Evolutionary conservation across 1,140 invertebrate species (phyloP), one percentile per base, ranked within the genome.

Genomic region (Pogonognathellus flavescens): DNA sequence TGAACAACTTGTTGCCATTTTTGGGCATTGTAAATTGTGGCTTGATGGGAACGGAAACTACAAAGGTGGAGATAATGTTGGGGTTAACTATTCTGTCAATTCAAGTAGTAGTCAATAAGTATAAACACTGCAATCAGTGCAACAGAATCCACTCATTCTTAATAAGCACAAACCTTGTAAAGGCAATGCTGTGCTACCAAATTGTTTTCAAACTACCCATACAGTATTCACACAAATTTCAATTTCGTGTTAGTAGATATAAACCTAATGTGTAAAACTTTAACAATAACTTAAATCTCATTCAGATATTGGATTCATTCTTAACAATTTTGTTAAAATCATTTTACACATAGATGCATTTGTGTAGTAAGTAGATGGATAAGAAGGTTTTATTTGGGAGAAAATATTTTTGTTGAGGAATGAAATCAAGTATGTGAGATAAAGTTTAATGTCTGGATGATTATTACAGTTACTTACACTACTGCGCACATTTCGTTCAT

Each of bases 11-110:
- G 14, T 9, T 6, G 31, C 70, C 70, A 76, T 76, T 76, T 76
- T 76, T 76, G 70, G 70, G 41, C 70, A 50, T 66, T 76, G 70
- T 50, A 49, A 50, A 76, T 76, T 76, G 70, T 16, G 9, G 25
- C 70, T 49, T 13, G 70, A 66, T 66, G 60, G 11, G 60, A 41
- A 76, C 70, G 25, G 66, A 72, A 72, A 72, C 31, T 57, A 57
- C 53, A 57, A 57, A 57, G 53, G 31, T 41, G 31, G 31, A 41
- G 31, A 66, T 66, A 20, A 66, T 25, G 20, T 66, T 22, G 8
- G 25, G 25, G 62, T 66, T 66, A 25, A 49, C 49, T 50, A 76
- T 62, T 62, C 8, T 62, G 14, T 62, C 59, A n/a, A 62, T 62
- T 62, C 31, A 25, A 25, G 20, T 18, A 41, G 31, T 41, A 41